Conservation (phyloP, 2,797 vertebrate species). For the Phrynocephalus forsythii region DNA sequence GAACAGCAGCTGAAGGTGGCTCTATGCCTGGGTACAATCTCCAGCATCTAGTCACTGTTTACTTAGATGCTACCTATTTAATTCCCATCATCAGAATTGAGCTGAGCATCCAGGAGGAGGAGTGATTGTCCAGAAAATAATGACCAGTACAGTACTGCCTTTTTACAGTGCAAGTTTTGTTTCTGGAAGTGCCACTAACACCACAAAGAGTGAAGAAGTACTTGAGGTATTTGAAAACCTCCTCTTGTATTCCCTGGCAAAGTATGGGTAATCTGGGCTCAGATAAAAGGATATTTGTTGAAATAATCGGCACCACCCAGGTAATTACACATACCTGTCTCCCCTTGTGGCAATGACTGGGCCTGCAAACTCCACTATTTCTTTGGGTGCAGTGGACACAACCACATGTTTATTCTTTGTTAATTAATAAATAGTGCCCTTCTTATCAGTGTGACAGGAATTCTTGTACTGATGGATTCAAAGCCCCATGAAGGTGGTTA, state of each 20-base stretch:
- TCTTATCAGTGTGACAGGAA: neutral
- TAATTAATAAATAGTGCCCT: conserved; percentile 2
- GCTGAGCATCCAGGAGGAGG: too few relatives aligned
- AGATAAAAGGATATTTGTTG: conserved; percentile 26
- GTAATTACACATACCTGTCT: neutral
- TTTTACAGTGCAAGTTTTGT: neutral
- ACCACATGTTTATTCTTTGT: neutral
- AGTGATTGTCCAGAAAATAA: too few relatives aligned
- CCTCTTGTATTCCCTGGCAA: neutral
- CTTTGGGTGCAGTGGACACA: neutral
- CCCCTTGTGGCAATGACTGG: neutral
- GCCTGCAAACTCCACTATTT: too few relatives aligned
- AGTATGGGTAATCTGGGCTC: neutral
- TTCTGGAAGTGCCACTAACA: neutral
- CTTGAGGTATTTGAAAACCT: neutral
- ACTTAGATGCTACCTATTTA: too few relatives aligned
- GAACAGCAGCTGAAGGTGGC: too few relatives aligned
- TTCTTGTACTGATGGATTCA: neutral
- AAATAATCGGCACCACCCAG: conserved; percentile 26
- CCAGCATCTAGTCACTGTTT: too few relatives aligned
- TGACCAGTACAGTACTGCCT: neutral
- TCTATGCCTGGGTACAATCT: too few relatives aligned
- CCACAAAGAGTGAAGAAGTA: neutral
- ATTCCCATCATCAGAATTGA: too few relatives aligned
- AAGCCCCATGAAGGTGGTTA: neutral